Evolutionary conservation across 1,140 invertebrate genomes (phyloP).

Genomic region (Polypedilum vanderplanki): DNA sequence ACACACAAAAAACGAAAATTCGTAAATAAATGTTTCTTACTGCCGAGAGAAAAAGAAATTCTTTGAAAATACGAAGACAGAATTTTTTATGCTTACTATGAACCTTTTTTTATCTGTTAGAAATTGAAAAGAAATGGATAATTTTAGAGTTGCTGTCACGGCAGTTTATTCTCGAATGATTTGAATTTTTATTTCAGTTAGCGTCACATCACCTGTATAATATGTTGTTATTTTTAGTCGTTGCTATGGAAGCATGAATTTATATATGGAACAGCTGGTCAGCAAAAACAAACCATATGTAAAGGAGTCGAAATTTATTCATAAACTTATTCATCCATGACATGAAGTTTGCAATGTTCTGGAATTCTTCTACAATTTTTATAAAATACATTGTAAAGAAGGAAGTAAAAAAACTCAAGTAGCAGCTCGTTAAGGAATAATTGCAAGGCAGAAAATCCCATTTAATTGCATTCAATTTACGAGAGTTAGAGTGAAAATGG

Average conservation of each 20-base stretch:
- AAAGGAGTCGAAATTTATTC: not conserved
- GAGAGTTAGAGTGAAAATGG: constrained; percentile 5
- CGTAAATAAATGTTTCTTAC: not conserved
- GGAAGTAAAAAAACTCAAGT: not conserved
- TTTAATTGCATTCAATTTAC: constrained; percentile 14
- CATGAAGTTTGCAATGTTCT: not conserved
- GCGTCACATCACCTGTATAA: not conserved
- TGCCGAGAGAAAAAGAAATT: not conserved
- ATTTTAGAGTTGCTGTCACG: not conserved
- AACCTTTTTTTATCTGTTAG: not conserved
- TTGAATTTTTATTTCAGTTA: not conserved
- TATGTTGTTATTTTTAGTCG: not conserved
- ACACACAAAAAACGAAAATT: no score
- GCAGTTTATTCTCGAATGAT: not conserved
- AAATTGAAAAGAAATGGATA: not conserved
- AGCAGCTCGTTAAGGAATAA: not conserved
- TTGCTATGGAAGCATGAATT: not conserved
- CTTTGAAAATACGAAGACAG: not conserved
- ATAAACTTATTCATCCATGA: not conserved
- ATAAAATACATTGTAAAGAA: not conserved
- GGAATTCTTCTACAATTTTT: no score
- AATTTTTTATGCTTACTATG: not conserved
- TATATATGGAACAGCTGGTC: not conserved
- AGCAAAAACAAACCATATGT: not conserved
- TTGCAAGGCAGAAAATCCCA: constrained; percentile 1